Conservation (phyloP, 2,888 invertebrate genomes). For the Alloplasta piceator region DNA sequence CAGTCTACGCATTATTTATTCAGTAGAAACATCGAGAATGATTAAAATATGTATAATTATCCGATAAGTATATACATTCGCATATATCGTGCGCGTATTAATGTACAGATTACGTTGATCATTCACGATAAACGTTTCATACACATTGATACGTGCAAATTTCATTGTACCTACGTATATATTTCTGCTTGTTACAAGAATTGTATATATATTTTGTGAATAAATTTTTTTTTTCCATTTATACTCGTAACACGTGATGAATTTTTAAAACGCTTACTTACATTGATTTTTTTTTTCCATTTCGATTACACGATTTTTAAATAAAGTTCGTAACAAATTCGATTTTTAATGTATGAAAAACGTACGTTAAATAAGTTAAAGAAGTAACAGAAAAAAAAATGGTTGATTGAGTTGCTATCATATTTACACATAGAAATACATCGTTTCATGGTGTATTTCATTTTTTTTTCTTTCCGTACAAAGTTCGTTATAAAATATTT, state of each 20-base stretch:
- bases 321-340: slow-evolving; percentile 51
- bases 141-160: slow-evolving; percentile 32
- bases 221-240: slow-evolving; percentile 68
- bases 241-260: slow-evolving; percentile 2
- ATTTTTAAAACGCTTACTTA: neutral
- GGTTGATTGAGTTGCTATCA: slow-evolving; percentile 33
- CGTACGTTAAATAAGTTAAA: slow-evolving; percentile 55
- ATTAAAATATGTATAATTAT: slow-evolving; percentile 60
- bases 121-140: slow-evolving; percentile 7
- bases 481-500: slow-evolving; percentile 55
- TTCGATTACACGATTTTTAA: slow-evolving; percentile 17
- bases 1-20: slow-evolving; percentile 67
- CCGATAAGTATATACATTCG: slow-evolving; percentile 59
- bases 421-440: slow-evolving; percentile 61
- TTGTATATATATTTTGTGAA: slow-evolving; percentile 71
- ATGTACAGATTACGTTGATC: slow-evolving; percentile 17
- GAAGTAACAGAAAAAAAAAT: slow-evolving; percentile 12
- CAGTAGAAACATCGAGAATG: slow-evolving; percentile 65
- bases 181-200: slow-evolving; percentile 51
- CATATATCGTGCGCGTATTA: slow-evolving; percentile 24
- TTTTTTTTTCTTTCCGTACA: slow-evolving; percentile 47
- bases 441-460: slow-evolving; percentile 22
- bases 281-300: neutral
- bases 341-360: slow-evolving; percentile 48
- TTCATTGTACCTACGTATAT: slow-evolving; percentile 43